phyloP scores from a whole-genome alignment of 2,888 invertebrate genomes.

The Leptopterna dolabrata region DNA sequence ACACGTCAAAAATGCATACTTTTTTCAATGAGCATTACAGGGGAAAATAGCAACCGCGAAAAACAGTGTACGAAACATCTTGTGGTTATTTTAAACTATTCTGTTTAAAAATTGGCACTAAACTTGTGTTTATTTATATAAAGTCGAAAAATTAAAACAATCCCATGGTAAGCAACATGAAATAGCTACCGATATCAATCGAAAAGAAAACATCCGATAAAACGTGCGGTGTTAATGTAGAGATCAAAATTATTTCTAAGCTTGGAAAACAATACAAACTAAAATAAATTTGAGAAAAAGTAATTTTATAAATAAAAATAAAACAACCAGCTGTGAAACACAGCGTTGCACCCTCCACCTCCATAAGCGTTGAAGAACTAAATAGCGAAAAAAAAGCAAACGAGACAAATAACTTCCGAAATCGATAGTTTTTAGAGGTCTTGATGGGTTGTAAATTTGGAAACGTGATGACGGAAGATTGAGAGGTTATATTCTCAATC shows the following conservation, averaged over 20 bases:
- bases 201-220: neutral
- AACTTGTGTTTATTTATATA: slow-evolving; percentile 19
- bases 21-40: slow-evolving; percentile 46
- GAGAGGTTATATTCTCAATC: too few relatives aligned
- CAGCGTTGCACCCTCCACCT: slow-evolving; percentile 53
- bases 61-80: slow-evolving; percentile 37
- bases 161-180: neutral
- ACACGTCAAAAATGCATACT: slow-evolving; percentile 49
- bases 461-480: too few relatives aligned
- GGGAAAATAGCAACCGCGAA: slow-evolving; percentile 40
- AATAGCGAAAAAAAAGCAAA: neutral
- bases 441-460: neutral
- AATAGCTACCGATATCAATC: neutral
- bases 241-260: slow-evolving; percentile 48
- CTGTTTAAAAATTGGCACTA: slow-evolving; percentile 41
- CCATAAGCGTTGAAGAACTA: slow-evolving; percentile 1
- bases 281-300: neutral
- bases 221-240: slow-evolving; percentile 9
- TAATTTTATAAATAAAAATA: neutral
- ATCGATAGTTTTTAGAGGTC: neutral
- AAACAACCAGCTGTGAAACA: slow-evolving; percentile 20
- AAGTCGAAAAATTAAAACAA: neutral
- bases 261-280: neutral
- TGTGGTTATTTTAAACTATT: slow-evolving; percentile 3
- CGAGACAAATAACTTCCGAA: neutral